These are phyloP conservation scores for Acanthopleura granulata DNA, from an alignment of 2,888 invertebrate genomes.

Conservation along the genomic window DNA sequence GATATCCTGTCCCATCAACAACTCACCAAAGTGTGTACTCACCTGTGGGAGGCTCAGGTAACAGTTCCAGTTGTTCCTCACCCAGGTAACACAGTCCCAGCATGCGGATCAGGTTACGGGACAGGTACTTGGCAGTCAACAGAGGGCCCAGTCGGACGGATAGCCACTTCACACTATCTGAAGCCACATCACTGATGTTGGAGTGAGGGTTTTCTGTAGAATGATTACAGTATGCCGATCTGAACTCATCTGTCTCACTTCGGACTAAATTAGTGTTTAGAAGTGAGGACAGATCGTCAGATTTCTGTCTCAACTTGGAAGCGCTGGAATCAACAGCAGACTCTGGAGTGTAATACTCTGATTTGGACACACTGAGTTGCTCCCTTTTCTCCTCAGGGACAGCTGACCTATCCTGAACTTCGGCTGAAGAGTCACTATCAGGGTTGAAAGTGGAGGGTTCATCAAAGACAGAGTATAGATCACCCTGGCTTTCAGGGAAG, in stretches of 20 bases:
- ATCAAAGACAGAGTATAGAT: constrained; percentile 5
- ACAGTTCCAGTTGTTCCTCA: constrained; percentile 53
- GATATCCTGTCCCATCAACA: too few relatives aligned
- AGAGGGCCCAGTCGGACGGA: constrained; percentile 95
- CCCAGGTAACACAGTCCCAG: constrained; percentile 91
- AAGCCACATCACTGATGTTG: constrained; percentile 66
- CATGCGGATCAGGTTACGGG: constrained; percentile 93
- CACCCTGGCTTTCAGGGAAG: background rate
- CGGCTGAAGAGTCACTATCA: background rate
- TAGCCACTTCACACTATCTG: constrained; percentile 80
- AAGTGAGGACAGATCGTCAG: background rate
- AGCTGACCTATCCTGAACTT: background rate
- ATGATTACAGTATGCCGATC: constrained; percentile 42
- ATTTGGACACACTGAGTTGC: too few relatives aligned
- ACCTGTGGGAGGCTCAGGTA: background rate
- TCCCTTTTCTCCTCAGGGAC: too few relatives aligned
- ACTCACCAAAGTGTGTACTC: too few relatives aligned
- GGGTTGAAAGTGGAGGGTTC: too few relatives aligned
- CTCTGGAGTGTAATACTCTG: background rate
- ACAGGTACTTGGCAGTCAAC: constrained; percentile 89
- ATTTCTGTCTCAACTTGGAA: too few relatives aligned
- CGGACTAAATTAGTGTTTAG: constrained; percentile 47
- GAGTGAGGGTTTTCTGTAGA: constrained; percentile 50
- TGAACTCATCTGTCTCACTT: constrained; percentile 65
- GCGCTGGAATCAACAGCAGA: background rate